Evolutionary conservation across 2,113 vertebrate genomes (phyloP).

Genomic region (Corvus hawaiiensis): DNA sequence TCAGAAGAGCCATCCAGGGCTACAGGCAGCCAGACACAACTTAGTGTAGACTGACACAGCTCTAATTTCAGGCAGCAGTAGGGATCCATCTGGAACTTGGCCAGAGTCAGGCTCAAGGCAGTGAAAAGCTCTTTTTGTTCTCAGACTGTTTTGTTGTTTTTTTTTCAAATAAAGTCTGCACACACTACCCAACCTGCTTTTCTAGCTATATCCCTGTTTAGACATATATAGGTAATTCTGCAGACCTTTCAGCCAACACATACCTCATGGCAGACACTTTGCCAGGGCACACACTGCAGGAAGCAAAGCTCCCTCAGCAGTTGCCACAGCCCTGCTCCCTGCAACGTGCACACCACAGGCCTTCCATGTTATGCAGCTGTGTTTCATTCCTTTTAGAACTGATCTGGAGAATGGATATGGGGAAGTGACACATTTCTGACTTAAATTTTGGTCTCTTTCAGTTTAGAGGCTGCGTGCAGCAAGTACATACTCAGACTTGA

Average conservation of each 20-base stretch:
- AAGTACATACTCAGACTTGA: not conserved
- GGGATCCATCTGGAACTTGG: not conserved
- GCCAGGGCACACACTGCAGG: not conserved
- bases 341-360: fast-evolving
- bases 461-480: fast-evolving
- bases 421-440: not conserved
- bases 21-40: not conserved
- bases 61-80: not conserved
- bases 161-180: not conserved
- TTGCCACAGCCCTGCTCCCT: not conserved
- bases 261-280: not conserved
- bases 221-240: not conserved
- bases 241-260: not conserved
- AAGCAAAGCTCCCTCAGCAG: not conserved
- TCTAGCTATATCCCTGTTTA: not conserved
- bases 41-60: not conserved
- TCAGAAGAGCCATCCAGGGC: not conserved
- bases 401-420: not conserved
- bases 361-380: not conserved
- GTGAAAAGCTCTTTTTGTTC: not conserved
- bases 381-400: not conserved
- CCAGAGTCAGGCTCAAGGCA: not conserved
- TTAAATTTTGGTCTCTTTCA: not conserved
- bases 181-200: not conserved
- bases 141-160: not conserved